Percentiles rank a stretch among this genome's conserved stretches.
These are phyloP conservation scores for Pristionchus exspectatus DNA, from an alignment of 2,888 invertebrate genomes.

Conservation along the genomic window DNA sequence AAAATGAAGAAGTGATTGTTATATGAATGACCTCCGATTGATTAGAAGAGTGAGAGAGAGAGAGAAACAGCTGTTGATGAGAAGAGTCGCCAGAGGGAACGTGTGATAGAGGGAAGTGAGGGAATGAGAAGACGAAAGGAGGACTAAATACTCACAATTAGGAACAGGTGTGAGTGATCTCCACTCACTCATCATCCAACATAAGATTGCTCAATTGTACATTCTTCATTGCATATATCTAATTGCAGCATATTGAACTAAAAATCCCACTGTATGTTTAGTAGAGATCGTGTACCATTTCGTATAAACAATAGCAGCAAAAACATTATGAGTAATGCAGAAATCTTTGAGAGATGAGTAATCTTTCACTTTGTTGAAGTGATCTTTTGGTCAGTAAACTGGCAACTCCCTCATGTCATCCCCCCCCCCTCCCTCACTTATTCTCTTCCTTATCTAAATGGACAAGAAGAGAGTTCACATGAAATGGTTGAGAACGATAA, in stretches of 20 bases:
- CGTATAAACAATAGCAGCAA: too few species aligned
- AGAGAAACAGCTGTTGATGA: conserved; percentile 36
- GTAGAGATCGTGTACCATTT: too few species aligned
- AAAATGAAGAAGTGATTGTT: conserved; percentile 17
- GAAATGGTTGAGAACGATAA: background rate
- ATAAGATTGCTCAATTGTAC: too few species aligned
- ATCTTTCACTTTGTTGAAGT: background rate
- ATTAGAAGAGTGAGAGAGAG: conserved; percentile 1
- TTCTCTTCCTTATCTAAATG: background rate
- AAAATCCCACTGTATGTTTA: too few species aligned
- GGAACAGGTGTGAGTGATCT: background rate
- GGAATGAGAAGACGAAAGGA: background rate
- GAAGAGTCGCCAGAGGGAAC: conserved; percentile 1
- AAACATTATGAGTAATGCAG: too few species aligned
- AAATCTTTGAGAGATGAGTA: too few species aligned
- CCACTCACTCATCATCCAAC: too few species aligned
- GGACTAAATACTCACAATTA: background rate
- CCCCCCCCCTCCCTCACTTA: background rate
- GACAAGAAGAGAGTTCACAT: background rate
- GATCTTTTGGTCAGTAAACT: background rate
- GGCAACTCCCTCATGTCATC: background rate
- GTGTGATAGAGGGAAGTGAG: background rate
- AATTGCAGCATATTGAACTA: too few species aligned
- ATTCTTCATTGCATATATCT: too few species aligned
- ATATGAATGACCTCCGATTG: conserved; percentile 29